Evolutionary conservation across 2,113 vertebrate genomes (phyloP).

Genomic region (Morone chrysops): DNA sequence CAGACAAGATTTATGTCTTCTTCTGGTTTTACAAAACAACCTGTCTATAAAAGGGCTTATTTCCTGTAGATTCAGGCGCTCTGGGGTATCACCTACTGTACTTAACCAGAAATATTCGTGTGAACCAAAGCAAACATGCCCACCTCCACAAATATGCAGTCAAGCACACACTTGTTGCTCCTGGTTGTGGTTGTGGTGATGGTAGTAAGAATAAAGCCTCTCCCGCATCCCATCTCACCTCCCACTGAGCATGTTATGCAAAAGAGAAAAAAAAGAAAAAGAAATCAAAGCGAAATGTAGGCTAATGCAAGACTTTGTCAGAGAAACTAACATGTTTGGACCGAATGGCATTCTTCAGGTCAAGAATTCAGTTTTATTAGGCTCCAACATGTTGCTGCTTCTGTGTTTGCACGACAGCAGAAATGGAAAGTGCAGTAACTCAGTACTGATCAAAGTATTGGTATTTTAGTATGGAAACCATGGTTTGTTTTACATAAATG

Average conservation of each 20-base stretch:
- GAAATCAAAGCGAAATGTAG: constrained; percentile 28
- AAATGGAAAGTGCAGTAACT: background rate
- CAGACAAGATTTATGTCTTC: constrained; percentile 7
- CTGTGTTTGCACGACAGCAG: constrained; percentile 19
- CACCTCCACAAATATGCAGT: constrained; percentile 80
- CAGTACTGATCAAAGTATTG: background rate
- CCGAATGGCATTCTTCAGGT: constrained; percentile 53
- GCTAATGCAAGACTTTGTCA: background rate
- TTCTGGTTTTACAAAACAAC: constrained; percentile 2
- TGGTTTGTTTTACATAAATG: no score
- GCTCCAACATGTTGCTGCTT: constrained; percentile 34
- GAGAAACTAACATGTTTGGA: constrained; percentile 47
- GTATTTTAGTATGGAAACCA: background rate
- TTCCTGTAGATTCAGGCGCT: constrained; percentile 20
- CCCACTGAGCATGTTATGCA: constrained; percentile 60
- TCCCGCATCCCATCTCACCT: constrained; percentile 61
- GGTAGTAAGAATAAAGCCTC: constrained; percentile 53
- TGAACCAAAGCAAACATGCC: constrained; percentile 70
- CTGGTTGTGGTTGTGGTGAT: constrained; percentile 45
- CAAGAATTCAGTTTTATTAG: constrained; percentile 36
- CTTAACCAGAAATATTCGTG: constrained; percentile 35
- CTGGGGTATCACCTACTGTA: constrained; percentile 23
- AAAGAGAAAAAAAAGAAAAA: background rate
- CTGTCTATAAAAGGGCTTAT: background rate
- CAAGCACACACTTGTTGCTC: constrained; percentile 77